Base-by-base conservation (phyloP, 2,797 vertebrate species). In the Alfaro cultratus region DNA sequence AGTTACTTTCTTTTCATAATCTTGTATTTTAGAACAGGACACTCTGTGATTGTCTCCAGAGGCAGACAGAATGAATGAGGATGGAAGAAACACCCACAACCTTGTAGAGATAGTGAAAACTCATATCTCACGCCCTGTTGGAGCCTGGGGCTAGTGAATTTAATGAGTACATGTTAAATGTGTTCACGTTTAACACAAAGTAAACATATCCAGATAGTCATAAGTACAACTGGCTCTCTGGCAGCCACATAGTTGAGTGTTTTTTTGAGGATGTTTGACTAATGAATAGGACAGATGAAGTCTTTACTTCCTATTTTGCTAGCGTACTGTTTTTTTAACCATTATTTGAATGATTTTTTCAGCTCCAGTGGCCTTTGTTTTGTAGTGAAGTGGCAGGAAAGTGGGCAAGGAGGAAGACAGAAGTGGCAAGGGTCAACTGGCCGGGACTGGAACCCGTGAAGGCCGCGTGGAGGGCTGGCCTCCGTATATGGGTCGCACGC, bases 241-340 rank as follows among this genome's bases (percentile, higher is more conserved):
- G 84, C 84, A 39, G 34, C 74, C 39, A 55, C 83, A 83, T 67
- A 82, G 73, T 79, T 68, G 74, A 64, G 53, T 77, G 77, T 88
- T 39, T 79, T 85, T 81, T 84, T 80, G 82, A 91, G 86, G 75
- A 85, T 88, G 82, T 88, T 81, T 51, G 78, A 70, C 51, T 83
- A 83, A 29, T 85, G 83, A 90, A 85, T 78, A 67, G 80, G 62
- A 10, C 76, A 84, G 85, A 83, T 90, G 76, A 87, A 90, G 75
- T 87, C 85, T 90, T 83, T 79, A 57, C 77, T 85, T 85, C 87
- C 47, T 79, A 92, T 89, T 93, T 91, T 89, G 88, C 84, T 85
- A 79, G 79, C 82, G 9, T 10, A 53, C 5, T 26, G 51, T 10
- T 23, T 53, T 53, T 45, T 26, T 26, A 4, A 4, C 2, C 51